phyloP scores from a whole-genome alignment of 1,140 invertebrate species.

The Frieseomelitta varia region DNA sequence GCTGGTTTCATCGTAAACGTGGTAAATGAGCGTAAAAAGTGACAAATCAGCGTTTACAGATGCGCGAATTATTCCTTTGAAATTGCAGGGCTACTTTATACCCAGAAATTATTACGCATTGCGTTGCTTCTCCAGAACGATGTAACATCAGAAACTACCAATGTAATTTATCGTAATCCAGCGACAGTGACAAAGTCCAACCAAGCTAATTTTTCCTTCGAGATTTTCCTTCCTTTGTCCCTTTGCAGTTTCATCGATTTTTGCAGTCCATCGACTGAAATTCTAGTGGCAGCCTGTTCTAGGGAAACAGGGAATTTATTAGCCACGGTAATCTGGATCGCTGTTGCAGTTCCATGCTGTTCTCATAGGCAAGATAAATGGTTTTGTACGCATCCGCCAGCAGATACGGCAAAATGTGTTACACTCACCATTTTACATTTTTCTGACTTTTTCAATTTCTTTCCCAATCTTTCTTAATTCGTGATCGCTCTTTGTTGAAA shows the following conservation, averaged over 20 bases:
- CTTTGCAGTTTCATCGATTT: background rate
- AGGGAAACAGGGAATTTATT: constrained; percentile 29
- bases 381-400: constrained; percentile 6
- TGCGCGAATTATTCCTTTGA: background rate
- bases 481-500: background rate
- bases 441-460: constrained; percentile 22
- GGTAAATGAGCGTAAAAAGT: background rate
- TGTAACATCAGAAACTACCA: background rate
- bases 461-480: background rate
- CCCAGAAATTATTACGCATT: background rate
- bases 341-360: constrained; percentile 36
- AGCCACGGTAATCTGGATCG: constrained; percentile 39
- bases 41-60: background rate
- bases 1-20: background rate
- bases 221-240: background rate
- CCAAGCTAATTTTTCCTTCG: background rate
- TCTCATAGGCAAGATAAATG: constrained; percentile 20
- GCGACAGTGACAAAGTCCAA: background rate
- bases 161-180: background rate
- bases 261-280: background rate
- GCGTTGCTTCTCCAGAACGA: background rate
- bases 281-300: background rate
- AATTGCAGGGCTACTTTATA: background rate
- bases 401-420: constrained; percentile 30
- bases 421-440: constrained; percentile 31